phyloP scores from a whole-genome alignment of 2,113 vertebrate genomes.

The Rhodinocichla rosea region DNA sequence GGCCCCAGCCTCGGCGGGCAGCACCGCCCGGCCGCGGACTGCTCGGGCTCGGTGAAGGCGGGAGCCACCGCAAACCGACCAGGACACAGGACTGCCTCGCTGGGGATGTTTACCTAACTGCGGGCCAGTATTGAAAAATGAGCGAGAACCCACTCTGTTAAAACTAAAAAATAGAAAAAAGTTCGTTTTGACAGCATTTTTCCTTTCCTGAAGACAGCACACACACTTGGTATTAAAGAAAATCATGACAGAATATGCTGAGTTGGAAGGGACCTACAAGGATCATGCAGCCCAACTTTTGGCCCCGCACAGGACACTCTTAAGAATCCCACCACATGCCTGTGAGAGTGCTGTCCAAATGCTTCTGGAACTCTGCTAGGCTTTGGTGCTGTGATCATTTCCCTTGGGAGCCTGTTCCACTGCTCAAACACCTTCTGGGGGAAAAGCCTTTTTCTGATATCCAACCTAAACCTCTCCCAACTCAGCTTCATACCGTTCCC shows the following conservation, averaged over 20 bases:
- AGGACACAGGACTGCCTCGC: background rate
- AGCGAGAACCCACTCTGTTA: background rate
- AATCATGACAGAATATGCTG: background rate
- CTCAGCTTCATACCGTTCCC: background rate
- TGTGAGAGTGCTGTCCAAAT: background rate
- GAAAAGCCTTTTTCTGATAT: background rate
- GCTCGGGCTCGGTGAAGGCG: accelerated
- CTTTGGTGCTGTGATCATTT: background rate
- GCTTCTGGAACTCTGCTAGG: background rate
- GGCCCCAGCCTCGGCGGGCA: background rate
- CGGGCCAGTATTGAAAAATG: background rate
- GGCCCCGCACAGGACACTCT: too few relatives aligned
- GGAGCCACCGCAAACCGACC: accelerated
- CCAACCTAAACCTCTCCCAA: background rate
- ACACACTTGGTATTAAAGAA: background rate
- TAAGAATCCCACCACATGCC: background rate
- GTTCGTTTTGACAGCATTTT: background rate
- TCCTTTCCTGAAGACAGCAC: background rate
- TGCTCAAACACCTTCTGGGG: background rate
- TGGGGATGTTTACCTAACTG: too few relatives aligned
- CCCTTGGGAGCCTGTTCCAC: background rate
- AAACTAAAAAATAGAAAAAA: background rate
- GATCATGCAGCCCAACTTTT: background rate
- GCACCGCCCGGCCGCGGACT: accelerated
- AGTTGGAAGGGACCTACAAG: background rate